Percentiles rank a stretch among this genome's conserved stretches.
Evolutionary conservation across 2,113 vertebrate genomes (phyloP).

Genomic region (Mesitornis unicolor): DNA sequence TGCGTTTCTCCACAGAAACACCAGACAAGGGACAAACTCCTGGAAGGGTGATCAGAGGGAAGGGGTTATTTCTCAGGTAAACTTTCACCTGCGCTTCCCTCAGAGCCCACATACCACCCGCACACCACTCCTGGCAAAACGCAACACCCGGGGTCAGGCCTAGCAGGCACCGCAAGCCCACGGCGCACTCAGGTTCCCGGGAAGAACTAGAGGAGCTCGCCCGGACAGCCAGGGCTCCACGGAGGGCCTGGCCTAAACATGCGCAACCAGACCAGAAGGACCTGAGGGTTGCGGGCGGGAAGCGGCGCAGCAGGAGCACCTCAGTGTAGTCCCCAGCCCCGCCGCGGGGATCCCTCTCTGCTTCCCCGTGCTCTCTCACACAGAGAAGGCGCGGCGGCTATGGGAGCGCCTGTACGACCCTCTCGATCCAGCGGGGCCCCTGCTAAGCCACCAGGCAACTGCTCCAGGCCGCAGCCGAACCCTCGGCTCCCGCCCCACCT

Average conservation of each 20-base stretch:
- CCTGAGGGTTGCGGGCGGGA: neutral
- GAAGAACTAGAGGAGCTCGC: neutral
- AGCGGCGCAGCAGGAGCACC: neutral
- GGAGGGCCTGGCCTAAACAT: neutral
- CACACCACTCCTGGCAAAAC: neutral
- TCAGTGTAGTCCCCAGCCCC: too few species aligned
- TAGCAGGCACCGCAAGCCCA: neutral
- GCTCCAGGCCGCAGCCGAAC: neutral
- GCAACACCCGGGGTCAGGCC: neutral
- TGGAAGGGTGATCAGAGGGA: accelerated
- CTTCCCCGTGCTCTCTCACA: neutral
- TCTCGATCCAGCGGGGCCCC: accelerated
- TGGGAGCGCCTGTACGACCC: too few species aligned
- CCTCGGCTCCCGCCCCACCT: neutral
- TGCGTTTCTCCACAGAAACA: accelerated
- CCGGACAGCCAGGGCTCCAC: too few species aligned
- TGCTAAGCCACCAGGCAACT: accelerated
- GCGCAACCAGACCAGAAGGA: neutral
- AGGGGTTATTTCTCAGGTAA: accelerated
- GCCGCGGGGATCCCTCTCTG: too few species aligned
- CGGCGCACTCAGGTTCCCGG: neutral
- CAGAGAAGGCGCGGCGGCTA: accelerated
- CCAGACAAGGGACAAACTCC: accelerated
- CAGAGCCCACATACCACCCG: neutral
- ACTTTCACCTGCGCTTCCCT: too few species aligned